Conservation (phyloP, 2,888 invertebrate species). For the Mellilla xanthometata region DNA sequence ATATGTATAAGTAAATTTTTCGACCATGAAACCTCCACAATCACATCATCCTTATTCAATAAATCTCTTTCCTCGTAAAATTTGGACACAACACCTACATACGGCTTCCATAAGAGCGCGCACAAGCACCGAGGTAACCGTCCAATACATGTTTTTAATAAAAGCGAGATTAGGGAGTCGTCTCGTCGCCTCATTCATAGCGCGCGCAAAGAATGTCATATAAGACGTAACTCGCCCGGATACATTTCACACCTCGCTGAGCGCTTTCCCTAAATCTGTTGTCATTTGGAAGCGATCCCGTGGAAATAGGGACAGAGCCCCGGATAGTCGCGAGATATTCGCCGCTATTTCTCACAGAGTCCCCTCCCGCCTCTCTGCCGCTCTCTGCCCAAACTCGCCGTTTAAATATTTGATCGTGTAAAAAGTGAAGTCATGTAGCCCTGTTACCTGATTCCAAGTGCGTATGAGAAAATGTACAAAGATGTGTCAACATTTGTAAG, state of each 20-base stretch:
- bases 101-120: constrained; percentile 6
- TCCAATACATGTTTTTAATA: constrained; percentile 64
- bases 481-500: too few species aligned
- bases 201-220: constrained; percentile 77
- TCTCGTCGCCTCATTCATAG: constrained; percentile 65
- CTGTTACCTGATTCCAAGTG: constrained; percentile 50
- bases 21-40: too few species aligned
- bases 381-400: constrained; percentile 40
- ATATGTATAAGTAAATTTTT: too few species aligned
- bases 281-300: constrained; percentile 77
- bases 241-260: constrained; percentile 80
- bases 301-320: constrained; percentile 73
- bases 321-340: constrained; percentile 74
- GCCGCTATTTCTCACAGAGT: constrained; percentile 73
- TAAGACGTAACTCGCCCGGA: constrained; percentile 67
- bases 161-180: constrained; percentile 70
- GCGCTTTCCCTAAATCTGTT: constrained; percentile 80
- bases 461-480: too few species aligned
- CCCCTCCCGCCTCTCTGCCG: constrained; percentile 11
- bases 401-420: constrained; percentile 73
- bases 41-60: neutral
- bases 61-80: constrained; percentile 6
- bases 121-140: constrained; percentile 11
- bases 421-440: constrained; percentile 67
- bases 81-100: too few species aligned